Evolutionary conservation across 2,113 vertebrate genomes (phyloP).

Genomic region (Monarcha castaneiventris): DNA sequence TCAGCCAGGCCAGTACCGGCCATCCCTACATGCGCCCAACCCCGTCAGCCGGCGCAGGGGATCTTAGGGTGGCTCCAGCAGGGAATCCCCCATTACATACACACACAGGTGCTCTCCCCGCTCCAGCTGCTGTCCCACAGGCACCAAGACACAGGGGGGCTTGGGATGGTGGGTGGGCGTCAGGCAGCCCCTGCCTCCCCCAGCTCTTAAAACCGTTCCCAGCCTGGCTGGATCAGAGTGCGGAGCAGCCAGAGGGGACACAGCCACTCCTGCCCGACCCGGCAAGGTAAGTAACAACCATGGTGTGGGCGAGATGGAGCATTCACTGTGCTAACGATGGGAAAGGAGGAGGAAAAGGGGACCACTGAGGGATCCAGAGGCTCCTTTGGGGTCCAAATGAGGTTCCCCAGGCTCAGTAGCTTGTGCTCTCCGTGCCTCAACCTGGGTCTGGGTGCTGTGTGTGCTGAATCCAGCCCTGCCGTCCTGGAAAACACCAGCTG

Average conservation of each 20-base stretch:
- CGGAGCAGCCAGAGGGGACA: neutral
- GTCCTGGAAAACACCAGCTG: neutral
- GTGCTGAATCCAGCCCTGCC: neutral
- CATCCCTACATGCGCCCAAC: neutral
- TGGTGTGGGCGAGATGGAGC: neutral
- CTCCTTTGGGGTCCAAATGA: neutral
- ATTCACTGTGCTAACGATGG: accelerated
- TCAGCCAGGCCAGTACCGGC: neutral
- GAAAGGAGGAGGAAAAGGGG: neutral
- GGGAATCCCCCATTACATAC: conserved; percentile 41
- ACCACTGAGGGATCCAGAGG: neutral
- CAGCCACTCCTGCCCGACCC: accelerated
- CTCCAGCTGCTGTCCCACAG: neutral
- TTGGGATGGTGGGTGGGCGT: neutral
- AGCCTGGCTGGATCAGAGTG: neutral
- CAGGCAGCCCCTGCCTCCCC: neutral
- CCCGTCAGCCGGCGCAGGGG: neutral
- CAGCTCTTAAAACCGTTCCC: neutral
- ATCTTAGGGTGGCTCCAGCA: conserved; percentile 26
- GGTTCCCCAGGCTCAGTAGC: neutral
- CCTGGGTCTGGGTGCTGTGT: accelerated
- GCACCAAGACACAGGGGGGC: neutral
- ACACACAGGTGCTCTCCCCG: conserved; percentile 23
- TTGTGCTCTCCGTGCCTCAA: accelerated
- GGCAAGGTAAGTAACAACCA: neutral